Evolutionary conservation across 2,113 vertebrate genomes (phyloP).

Genomic region (Psettodes erumei): DNA sequence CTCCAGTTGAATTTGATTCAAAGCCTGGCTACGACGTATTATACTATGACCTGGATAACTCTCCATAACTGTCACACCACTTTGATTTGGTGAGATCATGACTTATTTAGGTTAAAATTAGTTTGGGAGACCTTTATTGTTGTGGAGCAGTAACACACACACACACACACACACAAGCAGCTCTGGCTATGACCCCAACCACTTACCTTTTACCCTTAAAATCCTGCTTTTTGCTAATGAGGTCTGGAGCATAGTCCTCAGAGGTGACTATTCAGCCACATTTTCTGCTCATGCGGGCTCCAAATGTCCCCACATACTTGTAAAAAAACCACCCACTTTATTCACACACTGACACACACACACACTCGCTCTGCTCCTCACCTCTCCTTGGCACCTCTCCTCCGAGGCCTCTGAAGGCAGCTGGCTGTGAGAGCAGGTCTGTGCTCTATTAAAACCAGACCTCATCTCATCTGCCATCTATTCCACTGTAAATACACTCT

Average conservation of each 20-base stretch:
- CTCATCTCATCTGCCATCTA: conserved; percentile 74
- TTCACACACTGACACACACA: conserved; percentile 1
- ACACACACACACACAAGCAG: not conserved
- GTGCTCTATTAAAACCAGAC: conserved; percentile 72
- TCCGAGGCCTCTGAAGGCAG: conserved; percentile 70
- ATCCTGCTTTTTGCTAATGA: conserved; percentile 45
- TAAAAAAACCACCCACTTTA: conserved; percentile 20
- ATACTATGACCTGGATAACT: no score
- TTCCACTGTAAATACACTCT: conserved; percentile 71
- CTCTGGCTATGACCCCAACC: conserved; percentile 3
- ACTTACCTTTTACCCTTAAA: conserved; percentile 36
- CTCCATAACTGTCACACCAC: no score
- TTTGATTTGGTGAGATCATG: no score
- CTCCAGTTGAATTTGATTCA: no score
- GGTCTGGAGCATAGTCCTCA: conserved; percentile 24
- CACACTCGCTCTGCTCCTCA: conserved; percentile 45
- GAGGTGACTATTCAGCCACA: conserved; percentile 33
- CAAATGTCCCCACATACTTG: conserved; percentile 10
- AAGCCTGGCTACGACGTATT: no score
- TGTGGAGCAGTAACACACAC: no score
- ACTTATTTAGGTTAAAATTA: no score
- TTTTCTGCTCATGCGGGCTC: conserved; percentile 11
- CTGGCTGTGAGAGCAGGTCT: conserved; percentile 64
- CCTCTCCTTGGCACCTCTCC: conserved; percentile 70
- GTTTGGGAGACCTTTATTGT: no score